Conservation (phyloP, 2,113 vertebrate genomes). For the Malurus alboscapulatus region DNA sequence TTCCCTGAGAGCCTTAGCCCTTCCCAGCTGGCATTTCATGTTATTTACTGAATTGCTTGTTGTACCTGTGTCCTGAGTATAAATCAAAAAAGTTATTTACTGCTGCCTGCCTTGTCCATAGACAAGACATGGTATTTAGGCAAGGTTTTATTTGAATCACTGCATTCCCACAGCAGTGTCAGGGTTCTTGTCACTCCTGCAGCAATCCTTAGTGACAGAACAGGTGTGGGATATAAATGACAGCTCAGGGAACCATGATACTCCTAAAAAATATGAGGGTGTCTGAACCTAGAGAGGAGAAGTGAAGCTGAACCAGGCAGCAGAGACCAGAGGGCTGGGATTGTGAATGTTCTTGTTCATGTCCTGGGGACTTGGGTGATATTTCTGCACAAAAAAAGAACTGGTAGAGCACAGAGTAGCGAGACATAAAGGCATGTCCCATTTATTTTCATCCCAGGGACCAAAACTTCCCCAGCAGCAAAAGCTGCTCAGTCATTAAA, state of each 20-base stretch:
- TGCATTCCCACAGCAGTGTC: not conserved
- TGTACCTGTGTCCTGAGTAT: not conserved
- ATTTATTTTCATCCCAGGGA: conserved; percentile 5
- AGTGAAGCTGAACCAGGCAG: not conserved
- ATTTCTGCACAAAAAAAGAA: not conserved
- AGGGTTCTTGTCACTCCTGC: not conserved
- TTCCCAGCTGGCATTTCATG: not conserved
- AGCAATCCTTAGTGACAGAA: not conserved
- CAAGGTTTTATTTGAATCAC: not conserved
- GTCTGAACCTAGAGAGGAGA: not conserved
- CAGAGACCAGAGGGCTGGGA: not conserved
- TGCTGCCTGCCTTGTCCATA: not conserved
- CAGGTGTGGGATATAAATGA: not conserved
- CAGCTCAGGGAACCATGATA: not conserved
- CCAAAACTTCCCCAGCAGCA: not conserved
- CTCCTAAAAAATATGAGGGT: not conserved
- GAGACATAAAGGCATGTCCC: not conserved
- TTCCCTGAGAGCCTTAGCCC: not conserved
- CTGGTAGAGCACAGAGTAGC: not conserved
- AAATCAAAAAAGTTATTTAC: not conserved
- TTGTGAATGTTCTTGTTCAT: not conserved
- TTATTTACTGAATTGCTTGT: not conserved
- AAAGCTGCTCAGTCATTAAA: conserved; percentile 1
- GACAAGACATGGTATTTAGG: not conserved
- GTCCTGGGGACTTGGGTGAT: not conserved